Conservation (phyloP, 2,113 vertebrate genomes). For the Columbina picui region DNA sequence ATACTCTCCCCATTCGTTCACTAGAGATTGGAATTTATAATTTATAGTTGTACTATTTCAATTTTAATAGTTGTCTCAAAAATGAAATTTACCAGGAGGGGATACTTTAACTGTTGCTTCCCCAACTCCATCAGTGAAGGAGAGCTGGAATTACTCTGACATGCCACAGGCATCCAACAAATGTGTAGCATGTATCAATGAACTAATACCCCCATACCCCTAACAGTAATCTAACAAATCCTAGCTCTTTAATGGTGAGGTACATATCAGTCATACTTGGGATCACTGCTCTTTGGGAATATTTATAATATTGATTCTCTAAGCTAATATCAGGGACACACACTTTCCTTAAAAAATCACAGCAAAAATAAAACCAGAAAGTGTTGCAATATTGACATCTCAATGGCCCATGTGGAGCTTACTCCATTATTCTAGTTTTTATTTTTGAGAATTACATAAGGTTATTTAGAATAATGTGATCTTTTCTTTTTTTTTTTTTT, state of each 20-base stretch:
- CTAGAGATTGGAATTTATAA: background rate
- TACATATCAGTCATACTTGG: background rate
- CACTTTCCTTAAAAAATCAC: background rate
- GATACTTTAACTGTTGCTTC: background rate
- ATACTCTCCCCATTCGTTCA: background rate
- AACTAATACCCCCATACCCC: background rate
- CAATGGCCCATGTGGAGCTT: background rate
- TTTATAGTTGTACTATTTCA: background rate
- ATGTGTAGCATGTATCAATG: rapidly evolving
- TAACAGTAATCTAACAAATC: background rate
- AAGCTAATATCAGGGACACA: background rate
- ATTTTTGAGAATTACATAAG: background rate
- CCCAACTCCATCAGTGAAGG: background rate
- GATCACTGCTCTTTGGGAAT: background rate
- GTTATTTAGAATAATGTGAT: background rate
- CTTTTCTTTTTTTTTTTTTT: background rate
- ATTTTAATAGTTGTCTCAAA: background rate
- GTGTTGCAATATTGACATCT: background rate
- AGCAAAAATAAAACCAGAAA: background rate
- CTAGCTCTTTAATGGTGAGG: background rate
- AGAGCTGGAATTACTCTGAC: background rate
- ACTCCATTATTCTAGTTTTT: background rate
- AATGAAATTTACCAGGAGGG: background rate
- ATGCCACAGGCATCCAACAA: background rate
- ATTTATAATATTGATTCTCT: background rate